Base-by-base conservation (phyloP, 2,113 vertebrate species). In the Todiramphus saurophagus region DNA sequence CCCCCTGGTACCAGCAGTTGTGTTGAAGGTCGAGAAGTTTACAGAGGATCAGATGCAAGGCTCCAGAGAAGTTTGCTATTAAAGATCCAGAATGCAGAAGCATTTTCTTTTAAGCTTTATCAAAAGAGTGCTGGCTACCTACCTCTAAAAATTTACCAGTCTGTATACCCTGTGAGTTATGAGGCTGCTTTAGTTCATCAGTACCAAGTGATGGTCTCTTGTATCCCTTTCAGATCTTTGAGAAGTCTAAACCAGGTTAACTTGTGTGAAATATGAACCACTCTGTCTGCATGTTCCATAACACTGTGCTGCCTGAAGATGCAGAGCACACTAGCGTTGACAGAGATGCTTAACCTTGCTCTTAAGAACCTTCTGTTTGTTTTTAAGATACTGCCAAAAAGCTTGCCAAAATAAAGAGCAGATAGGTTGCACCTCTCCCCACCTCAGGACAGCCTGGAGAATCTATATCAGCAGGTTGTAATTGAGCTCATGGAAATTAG, bases 371-470 rank as follows among this genome's bases (percentile, higher is more conserved):
- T 74, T 60, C 48, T 30, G 16, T 46, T 88, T 92, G 13, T 56
- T 88, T 88, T 72, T 83, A 79, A 39, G 48, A 35, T 39, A 5
- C n/a, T 82, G 91, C 75, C 94, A 91, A 43, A 70, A 73, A 70
- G 16, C 83, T 83, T 89, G 72, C 68, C 92, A 96, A 89, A 89
- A 53, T 63, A 90, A 92, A 92, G 56, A 90, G 56, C 58, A 93
- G 55, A 16, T 89, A 41, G 9, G 30, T 86, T 78, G 60, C 37
- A 15, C 39, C 33, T 77, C 60, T 90, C n/a, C 56, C 33, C 16
- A 44, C 66, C 20, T 88, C 79, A 31, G 88, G 48, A 30, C 43
- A 46, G 85, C 82, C 59, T 90, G 46, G 37, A 46, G 23, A 60
- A 60, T 81, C 83, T 90, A 4, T 77, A 33, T 72, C 55, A 91